Percentiles rank a stretch among this genome's conserved stretches.
Evolutionary conservation across 1,140 invertebrate species (phyloP).

Genomic region (Bombyx mandarina): DNA sequence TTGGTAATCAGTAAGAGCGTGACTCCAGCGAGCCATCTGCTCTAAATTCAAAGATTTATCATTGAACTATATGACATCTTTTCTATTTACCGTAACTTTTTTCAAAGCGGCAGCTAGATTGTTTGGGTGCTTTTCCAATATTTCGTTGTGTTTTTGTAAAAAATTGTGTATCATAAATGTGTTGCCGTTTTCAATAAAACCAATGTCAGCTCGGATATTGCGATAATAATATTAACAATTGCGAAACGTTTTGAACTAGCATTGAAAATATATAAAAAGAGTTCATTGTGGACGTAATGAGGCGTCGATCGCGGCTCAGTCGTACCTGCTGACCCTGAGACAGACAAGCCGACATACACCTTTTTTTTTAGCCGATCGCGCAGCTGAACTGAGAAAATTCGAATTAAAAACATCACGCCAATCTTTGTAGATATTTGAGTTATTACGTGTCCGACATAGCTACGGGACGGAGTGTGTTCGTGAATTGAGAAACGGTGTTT

Average conservation of each 20-base stretch:
- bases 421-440: not conserved
- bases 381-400: slow-evolving; percentile 17
- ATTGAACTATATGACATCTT: too few species aligned
- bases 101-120: too few species aligned
- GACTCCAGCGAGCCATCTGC: too few species aligned
- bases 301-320: slow-evolving; percentile 17
- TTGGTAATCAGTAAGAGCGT: too few species aligned
- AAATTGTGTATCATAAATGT: too few species aligned
- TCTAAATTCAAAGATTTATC: too few species aligned
- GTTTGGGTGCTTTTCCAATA: too few species aligned
- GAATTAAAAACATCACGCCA: slow-evolving; percentile 6
- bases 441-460: not conserved
- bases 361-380: slow-evolving; percentile 29
- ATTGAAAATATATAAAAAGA: slow-evolving; percentile 38
- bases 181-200: too few species aligned
- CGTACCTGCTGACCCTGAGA: slow-evolving; percentile 58
- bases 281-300: slow-evolving; percentile 26
- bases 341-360: slow-evolving; percentile 8
- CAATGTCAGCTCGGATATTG: slow-evolving; percentile 5
- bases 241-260: slow-evolving; percentile 11
- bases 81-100: too few species aligned
- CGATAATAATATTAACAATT: slow-evolving; percentile 10
- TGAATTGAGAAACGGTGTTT: slow-evolving; percentile 14
- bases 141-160: too few species aligned
- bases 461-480: not conserved